Base-by-base conservation (phyloP, 1,140 invertebrate genomes). In the Cherax quadricarinatus region DNA sequence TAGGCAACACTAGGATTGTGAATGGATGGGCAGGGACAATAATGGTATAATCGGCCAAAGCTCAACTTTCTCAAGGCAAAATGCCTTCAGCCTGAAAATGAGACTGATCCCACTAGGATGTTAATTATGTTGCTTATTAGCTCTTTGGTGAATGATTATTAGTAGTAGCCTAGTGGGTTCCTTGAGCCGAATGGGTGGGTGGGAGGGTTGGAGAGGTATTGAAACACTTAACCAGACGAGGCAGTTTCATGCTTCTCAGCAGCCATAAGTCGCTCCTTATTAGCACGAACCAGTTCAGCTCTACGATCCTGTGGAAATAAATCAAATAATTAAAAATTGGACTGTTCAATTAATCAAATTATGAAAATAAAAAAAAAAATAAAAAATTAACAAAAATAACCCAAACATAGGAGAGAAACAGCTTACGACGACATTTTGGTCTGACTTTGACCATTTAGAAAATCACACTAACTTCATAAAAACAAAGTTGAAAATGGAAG, bases 241-340 rank as follows among this genome's bases (percentile, higher is more conserved):
- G 96, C 96, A 94, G 96, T 96, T 94, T 96, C 95, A 87, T 96
- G 95, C 94, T 95, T 95, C 41, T 94, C 94, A 73, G 90, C 94
- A 95, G 94, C 95, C 95, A 92, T 95, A 88, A 96, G 95, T 93
- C 96, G 96, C 93, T 96, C 96, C 95, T 98, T 98, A 95, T 98
- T 98, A 95, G 98, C 97, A 94, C 98, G 97, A 91, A 98, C 97
- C 93, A 97, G 95, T 95, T 98, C 97, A 79, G 97, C 97, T 94
- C 97, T 97, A 94, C 97, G 97, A 95, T 98, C 97, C 97, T 98
- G 95, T 73, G 70, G 70, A n/a, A 70, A 21, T 5, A 7, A 75
- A 75, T 24, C 24, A 75, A 24, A 75, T 7, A 21, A 30, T 30
- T 66, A 21, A 66, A 18, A 16, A 14, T 66, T 18, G 5, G 62